These are phyloP conservation scores for Denticeps clupeoides DNA, from an alignment of 2,797 vertebrate species.

Conservation along the genomic window DNA sequence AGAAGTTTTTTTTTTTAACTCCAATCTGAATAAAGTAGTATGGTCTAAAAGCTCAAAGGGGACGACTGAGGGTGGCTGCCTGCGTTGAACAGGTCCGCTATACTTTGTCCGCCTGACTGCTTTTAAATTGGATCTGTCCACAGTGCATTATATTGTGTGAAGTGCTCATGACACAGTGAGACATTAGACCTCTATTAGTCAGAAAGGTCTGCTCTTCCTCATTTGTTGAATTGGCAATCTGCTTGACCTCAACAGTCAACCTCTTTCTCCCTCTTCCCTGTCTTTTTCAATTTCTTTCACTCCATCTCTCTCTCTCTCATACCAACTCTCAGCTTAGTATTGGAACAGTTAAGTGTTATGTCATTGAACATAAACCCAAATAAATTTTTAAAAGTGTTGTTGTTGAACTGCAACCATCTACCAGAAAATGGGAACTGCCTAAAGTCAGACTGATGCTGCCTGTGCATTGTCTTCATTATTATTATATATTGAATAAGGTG, in stretches of 20 bases:
- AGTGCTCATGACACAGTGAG: conserved; percentile 21
- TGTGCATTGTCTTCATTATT: too few relatives aligned
- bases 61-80: background rate
- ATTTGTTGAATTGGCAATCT: conserved; percentile 14
- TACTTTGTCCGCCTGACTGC: background rate
- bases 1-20: too few relatives aligned
- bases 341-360: too few relatives aligned
- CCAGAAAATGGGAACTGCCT: too few relatives aligned
- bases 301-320: background rate
- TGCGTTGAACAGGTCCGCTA: background rate
- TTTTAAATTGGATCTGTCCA: conserved; percentile 16
- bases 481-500: too few relatives aligned
- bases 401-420: too few relatives aligned
- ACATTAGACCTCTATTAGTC: conserved; percentile 30
- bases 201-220: conserved; percentile 8
- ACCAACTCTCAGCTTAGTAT: conserved; percentile 5
- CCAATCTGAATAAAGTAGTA: background rate
- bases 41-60: background rate
- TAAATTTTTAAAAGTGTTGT: too few relatives aligned
- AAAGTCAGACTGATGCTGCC: too few relatives aligned
- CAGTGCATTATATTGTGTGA: conserved; percentile 29
- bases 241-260: background rate
- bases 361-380: too few relatives aligned
- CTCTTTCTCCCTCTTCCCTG: background rate
- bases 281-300: background rate